These are phyloP conservation scores for Leptopilina drosophilae DNA, from an alignment of 2,888 invertebrate genomes.

Conservation along the genomic window DNA sequence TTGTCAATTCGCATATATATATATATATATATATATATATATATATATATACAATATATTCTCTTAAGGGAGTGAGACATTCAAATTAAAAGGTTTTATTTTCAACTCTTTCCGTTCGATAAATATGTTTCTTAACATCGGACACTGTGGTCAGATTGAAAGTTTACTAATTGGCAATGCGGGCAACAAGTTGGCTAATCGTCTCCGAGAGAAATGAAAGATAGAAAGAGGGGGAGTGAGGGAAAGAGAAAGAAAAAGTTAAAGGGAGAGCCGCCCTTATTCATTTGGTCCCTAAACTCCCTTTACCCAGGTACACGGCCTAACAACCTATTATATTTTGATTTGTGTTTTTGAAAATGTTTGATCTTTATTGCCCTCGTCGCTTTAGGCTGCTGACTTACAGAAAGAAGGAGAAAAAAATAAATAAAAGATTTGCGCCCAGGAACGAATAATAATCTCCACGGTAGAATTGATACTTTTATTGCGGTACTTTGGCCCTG, in stretches of 20 bases:
- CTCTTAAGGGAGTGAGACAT: background rate
- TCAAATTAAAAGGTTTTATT: background rate
- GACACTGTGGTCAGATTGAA: conserved; percentile 28
- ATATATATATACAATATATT: background rate
- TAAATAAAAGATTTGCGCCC: conserved; percentile 1
- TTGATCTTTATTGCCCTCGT: conserved; percentile 16
- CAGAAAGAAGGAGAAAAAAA: background rate
- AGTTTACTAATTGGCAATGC: conserved; percentile 25
- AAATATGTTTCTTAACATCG: background rate
- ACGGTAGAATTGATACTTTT: conserved; percentile 21
- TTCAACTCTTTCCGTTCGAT: background rate
- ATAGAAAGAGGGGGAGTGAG: no score
- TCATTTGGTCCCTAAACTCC: conserved; percentile 23
- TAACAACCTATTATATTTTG: conserved; percentile 40
- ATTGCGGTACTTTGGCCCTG: conserved; percentile 49
- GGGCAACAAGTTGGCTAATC: conserved; percentile 24
- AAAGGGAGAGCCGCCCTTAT: conserved; percentile 32
- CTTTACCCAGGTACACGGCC: background rate
- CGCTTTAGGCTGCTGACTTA: conserved; percentile 24
- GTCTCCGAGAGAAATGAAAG: background rate
- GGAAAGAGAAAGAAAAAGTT: no score
- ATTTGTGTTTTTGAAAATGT: conserved; percentile 33
- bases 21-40: no score
- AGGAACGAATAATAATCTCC: background rate
- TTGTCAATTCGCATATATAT: no score